Percentiles rank a stretch among this genome's conserved stretches.
These are phyloP conservation scores for Diadophis punctatus DNA, from an alignment of 2,113 vertebrate genomes.

Conservation along the genomic window DNA sequence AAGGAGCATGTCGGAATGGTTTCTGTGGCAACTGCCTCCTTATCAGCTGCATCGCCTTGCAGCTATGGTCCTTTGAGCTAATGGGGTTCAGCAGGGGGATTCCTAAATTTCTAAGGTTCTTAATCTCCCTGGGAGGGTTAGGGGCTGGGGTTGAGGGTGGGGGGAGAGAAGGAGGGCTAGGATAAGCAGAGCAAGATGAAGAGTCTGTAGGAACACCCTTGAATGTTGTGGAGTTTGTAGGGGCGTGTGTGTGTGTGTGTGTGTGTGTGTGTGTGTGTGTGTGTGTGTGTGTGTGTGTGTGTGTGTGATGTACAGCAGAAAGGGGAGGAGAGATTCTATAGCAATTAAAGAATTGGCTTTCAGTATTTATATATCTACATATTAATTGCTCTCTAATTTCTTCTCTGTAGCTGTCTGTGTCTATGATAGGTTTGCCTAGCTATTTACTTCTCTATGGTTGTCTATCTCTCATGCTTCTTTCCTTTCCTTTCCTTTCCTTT, in stretches of 20 bases:
- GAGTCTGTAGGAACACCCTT: background rate
- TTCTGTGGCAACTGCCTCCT: constrained; percentile 15
- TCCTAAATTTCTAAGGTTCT: background rate
- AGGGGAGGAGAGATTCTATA: background rate
- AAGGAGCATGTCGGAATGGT: background rate
- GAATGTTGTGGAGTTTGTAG: background rate
- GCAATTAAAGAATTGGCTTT: background rate
- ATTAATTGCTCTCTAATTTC: background rate
- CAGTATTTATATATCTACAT: background rate
- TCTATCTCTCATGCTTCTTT: background rate
- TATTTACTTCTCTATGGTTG: background rate
- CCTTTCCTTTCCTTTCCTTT: background rate
- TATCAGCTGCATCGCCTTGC: background rate
- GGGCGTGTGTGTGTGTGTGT: background rate
- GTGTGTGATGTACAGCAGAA: background rate
- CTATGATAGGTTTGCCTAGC: background rate
- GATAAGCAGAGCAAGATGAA: background rate
- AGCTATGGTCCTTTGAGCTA: background rate
- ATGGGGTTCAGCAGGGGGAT: background rate
- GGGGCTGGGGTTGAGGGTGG: background rate
- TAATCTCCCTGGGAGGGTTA: background rate
- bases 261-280: background rate
- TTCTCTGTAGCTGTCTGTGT: background rate
- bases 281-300: background rate
- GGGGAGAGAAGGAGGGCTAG: background rate